Conservation (phyloP, 2,797 vertebrate genomes). For the Hipposideros larvatus region DNA sequence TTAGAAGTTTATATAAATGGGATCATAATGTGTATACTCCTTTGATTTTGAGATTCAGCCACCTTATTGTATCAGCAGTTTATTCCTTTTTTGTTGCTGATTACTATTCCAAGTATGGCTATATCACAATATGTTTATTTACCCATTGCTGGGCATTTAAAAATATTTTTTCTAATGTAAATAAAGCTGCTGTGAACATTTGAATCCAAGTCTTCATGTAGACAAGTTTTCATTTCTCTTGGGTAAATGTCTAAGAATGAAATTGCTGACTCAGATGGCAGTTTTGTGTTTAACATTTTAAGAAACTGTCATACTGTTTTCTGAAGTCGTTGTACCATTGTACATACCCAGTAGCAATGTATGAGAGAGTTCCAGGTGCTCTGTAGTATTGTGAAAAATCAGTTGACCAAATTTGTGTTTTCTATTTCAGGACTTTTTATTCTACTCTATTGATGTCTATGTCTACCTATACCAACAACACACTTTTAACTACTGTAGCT, state of each 20-base stretch:
- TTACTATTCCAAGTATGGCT: not conserved
- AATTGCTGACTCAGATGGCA: not conserved
- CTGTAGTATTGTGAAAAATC: not conserved
- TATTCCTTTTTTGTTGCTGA: conserved; percentile 13
- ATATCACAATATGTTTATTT: not conserved
- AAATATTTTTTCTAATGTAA: not conserved
- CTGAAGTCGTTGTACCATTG: not conserved
- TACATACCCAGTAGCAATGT: not conserved
- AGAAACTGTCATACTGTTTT: conserved; percentile 27
- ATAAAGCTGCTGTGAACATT: conserved; percentile 10
- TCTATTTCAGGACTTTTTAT: not conserved
- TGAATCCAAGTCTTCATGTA: not conserved
- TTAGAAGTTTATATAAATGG: conserved; percentile 5
- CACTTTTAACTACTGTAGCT: not conserved
- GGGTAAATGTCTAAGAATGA: conserved; percentile 22
- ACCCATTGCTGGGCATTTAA: not conserved
- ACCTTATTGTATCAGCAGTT: not conserved
- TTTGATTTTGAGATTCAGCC: conserved; percentile 16
- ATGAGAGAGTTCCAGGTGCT: not conserved
- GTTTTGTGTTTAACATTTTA: not conserved
- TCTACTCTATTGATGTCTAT: not conserved
- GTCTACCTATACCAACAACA: not conserved
- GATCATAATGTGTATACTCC: not conserved
- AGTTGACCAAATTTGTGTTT: not conserved
- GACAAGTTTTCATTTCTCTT: conserved; percentile 52